Percentiles rank a stretch among this genome's conserved stretches.
phyloP scores from a whole-genome alignment of 2,113 vertebrate species.

The Poecilia latipinna region DNA sequence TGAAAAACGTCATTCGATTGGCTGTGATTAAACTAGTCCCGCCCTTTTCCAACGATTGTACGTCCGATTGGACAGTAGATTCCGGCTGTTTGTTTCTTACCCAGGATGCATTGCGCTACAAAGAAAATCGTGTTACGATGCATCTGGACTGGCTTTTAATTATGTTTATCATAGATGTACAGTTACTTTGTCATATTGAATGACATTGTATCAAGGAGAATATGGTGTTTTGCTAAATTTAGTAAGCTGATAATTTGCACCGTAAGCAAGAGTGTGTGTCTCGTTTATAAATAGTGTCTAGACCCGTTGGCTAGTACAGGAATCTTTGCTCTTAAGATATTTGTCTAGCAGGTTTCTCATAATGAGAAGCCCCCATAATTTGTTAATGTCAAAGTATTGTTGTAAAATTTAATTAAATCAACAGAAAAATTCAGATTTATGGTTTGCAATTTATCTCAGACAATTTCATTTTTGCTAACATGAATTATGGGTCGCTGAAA shows the following conservation, averaged over 20 bases:
- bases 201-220: neutral
- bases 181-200: neutral
- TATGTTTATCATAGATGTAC: no score
- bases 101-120: slow-evolving; percentile 29
- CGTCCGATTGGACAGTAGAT: no score
- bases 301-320: accelerated
- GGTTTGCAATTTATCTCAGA: neutral
- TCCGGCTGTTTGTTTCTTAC: neutral
- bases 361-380: slow-evolving; percentile 60
- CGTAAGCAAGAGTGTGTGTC: neutral
- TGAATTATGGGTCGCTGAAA: no score
- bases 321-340: slow-evolving; percentile 76
- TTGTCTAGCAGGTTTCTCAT: slow-evolving; percentile 77
- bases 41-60: no score
- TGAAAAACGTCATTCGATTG: no score
- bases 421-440: neutral
- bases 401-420: no score
- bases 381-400: no score
- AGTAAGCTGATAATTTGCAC: neutral
- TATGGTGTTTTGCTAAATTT: neutral
- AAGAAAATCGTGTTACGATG: neutral
- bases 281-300: accelerated
- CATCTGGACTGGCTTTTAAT: neutral
- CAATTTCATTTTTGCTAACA: neutral
- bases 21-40: no score